Evolutionary conservation across 2,888 invertebrate genomes (phyloP).

Genomic region (Myopa tessellatipennis): DNA sequence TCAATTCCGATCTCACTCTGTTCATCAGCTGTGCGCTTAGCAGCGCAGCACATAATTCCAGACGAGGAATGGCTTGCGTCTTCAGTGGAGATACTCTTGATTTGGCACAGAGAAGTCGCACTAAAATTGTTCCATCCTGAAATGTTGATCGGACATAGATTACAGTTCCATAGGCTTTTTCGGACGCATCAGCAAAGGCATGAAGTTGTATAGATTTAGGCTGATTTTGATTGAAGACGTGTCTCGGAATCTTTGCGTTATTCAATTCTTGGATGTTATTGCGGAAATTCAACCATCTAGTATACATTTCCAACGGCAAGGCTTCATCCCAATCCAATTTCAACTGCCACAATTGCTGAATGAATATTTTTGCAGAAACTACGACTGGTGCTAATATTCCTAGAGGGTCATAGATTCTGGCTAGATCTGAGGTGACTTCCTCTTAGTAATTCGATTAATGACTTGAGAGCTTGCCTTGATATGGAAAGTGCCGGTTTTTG

Average conservation of each 20-base stretch:
- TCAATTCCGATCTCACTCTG: not conserved
- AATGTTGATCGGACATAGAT: not conserved
- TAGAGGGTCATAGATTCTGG: not conserved
- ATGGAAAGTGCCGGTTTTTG: not conserved
- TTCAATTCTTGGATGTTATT: too few relatives aligned
- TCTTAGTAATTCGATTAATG: not conserved
- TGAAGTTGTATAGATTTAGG: not conserved
- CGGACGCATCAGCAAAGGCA: not conserved
- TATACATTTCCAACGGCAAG: too few relatives aligned
- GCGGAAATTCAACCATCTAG: too few relatives aligned
- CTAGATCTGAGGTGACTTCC: not conserved
- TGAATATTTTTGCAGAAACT: too few relatives aligned
- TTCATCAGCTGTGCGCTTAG: not conserved
- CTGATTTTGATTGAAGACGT: too few relatives aligned
- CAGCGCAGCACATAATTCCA: not conserved
- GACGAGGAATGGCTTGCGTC: not conserved
- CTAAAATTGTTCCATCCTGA: conserved; percentile 6
- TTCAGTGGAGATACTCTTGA: conserved; percentile 1
- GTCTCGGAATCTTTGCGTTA: too few relatives aligned
- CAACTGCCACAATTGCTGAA: too few relatives aligned
- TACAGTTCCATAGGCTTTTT: not conserved
- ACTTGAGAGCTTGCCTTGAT: not conserved
- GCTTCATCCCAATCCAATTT: too few relatives aligned
- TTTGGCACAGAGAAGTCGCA: conserved; percentile 4
- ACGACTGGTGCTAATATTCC: not conserved